Percentiles rank a stretch among this genome's conserved stretches.
phyloP scores from a whole-genome alignment of 2,113 vertebrate species.

The Oriolus oriolus region DNA sequence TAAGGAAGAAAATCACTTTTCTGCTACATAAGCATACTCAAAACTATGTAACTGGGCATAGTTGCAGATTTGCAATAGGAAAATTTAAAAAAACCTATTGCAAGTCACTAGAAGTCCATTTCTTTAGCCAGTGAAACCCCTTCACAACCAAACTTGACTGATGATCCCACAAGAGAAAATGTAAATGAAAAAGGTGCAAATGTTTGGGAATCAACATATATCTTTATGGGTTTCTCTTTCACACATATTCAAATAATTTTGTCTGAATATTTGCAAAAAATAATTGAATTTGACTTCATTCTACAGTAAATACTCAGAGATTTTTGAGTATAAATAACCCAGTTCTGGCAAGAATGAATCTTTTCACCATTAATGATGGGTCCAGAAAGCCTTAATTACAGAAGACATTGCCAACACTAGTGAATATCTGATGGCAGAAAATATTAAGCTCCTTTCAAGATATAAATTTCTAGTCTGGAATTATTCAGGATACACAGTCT shows the following conservation, averaged over 20 bases:
- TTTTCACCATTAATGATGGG: background rate
- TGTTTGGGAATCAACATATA: accelerated
- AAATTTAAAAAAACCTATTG: background rate
- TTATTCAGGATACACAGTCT: background rate
- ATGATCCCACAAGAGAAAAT: background rate
- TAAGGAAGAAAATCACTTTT: background rate
- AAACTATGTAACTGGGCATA: background rate
- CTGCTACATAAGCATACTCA: accelerated
- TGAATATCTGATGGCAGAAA: background rate
- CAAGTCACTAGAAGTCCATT: background rate
- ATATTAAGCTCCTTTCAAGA: background rate
- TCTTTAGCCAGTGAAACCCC: background rate
- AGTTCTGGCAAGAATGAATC: background rate
- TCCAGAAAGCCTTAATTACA: background rate
- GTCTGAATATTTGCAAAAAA: background rate
- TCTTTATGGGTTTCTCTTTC: background rate
- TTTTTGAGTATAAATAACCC: background rate
- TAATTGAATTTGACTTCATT: background rate
- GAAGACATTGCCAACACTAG: background rate
- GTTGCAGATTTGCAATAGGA: background rate
- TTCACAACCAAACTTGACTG: background rate
- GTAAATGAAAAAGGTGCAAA: background rate
- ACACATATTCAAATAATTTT: background rate
- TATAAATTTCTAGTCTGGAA: background rate
- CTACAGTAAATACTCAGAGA: background rate